A percentile compares a stretch with the other conserved stretches of the same genome.
These are phyloP conservation scores for Nannoperca australis DNA, from an alignment of 2,797 vertebrate genomes.

Conservation along the genomic window DNA sequence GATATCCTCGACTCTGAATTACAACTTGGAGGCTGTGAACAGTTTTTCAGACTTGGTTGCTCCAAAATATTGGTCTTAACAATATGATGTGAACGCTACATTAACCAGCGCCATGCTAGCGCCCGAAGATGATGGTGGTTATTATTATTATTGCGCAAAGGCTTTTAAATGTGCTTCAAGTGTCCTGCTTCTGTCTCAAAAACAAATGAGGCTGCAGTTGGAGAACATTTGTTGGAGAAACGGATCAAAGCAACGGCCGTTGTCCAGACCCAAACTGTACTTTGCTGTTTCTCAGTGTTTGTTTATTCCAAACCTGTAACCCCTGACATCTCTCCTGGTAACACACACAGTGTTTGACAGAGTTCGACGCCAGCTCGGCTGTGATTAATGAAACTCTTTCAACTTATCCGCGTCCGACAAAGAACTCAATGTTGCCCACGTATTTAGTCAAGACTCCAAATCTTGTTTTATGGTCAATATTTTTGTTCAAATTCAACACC, in stretches of 20 bases:
- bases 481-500: not conserved
- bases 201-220: not conserved
- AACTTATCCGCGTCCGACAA: not conserved
- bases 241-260: constrained; percentile 14
- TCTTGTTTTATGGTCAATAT: not conserved
- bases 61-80: not conserved
- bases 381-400: constrained; percentile 4
- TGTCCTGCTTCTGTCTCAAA: not conserved
- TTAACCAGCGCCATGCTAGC: not conserved
- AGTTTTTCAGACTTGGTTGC: not conserved
- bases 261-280: constrained; percentile 2
- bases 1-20: not conserved
- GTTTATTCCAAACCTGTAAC: constrained; percentile 25
- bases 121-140: not conserved
- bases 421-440: not conserved
- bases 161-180: not conserved
- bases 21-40: not conserved
- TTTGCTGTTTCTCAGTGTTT: not conserved
- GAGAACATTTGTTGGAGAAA: constrained; percentile 7
- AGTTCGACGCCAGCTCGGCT: not conserved
- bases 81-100: not conserved
- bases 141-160: not conserved
- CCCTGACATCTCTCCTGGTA: not conserved
- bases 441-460: not conserved
- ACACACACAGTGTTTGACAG: not conserved